Conservation (phyloP, 1,140 invertebrate genomes). For the Heliconius congener region DNA sequence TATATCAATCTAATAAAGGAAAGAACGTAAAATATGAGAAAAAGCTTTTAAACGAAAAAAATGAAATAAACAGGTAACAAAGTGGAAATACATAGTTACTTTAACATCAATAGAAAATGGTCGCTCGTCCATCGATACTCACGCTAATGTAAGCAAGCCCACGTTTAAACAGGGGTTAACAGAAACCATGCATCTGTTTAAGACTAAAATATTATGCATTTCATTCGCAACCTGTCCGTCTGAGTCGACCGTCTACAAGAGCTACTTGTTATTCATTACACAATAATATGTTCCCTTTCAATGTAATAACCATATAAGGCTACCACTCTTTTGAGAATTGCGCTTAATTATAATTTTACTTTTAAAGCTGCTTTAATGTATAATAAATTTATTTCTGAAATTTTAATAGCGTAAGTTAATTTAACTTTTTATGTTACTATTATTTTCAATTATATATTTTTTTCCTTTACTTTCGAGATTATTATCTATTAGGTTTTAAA, state of each 20-base stretch:
- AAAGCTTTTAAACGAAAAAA: conserved; percentile 9
- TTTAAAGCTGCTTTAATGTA: neutral
- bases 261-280: conserved; percentile 41
- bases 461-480: too few species aligned
- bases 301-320: conserved; percentile 25
- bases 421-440: neutral
- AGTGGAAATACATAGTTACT: neutral
- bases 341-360: neutral
- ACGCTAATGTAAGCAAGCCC: conserved; percentile 28
- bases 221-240: conserved; percentile 34
- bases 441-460: neutral
- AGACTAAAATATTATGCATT: conserved; percentile 30
- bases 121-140: conserved; percentile 26
- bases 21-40: neutral
- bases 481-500: neutral
- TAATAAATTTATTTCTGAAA: neutral
- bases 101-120: conserved; percentile 14
- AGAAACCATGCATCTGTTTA: conserved; percentile 38
- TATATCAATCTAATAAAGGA: neutral
- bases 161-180: conserved; percentile 31
- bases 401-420: neutral
- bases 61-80: neutral
- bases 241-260: conserved; percentile 29
- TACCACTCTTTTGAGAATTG: neutral
- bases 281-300: conserved; percentile 32